Base-by-base conservation (phyloP, 2,888 invertebrate genomes). In the Callosobruchus maculatus region DNA sequence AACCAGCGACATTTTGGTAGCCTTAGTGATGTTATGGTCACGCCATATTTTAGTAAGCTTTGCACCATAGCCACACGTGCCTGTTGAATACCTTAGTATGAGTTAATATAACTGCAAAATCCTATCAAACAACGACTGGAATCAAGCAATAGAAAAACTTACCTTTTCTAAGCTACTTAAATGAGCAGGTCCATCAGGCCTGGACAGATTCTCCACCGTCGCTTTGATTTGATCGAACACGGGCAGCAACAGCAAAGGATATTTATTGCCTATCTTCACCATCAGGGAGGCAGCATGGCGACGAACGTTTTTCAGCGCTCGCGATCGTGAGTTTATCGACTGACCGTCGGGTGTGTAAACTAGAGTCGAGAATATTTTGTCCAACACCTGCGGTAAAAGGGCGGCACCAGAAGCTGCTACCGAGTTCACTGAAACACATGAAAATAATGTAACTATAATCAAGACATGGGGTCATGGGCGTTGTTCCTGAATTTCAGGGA, bases 281-380 rank as follows among this genome's bases (percentile, higher is more conserved):
- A 97, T 93, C 22, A 96, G 88, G 7, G 95, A 94, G 22, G 96
- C 96, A 5, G 97, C 97, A 87, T 97, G 97, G 0, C 96, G 90
- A 3, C 97, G 73, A 13, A 79, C 78, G 21, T 79, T 79, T 68
- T 79, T 79, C 20, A 79, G 72, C 2, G 79, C 77, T 49, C 79
- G 71, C 21, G 79, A 78, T 21, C 79, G 70, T 13, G 77, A 76
- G 67, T 75, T 78, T 0, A 91, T 92, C 13, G 90, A 89, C 49
- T 84, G 84, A 80, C 93, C 91, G 7, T 92, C 92, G 0, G 91
- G 90, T 74, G 91, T 91, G 84, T 94, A 94, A 30, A 95, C 92
- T 20, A 97, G 88, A 13, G 95, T 93, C 0, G 94, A 91, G 86
- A 97, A 97, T 79, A 97, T 95, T 88, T 97, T 97, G 80, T 96